Percentiles rank a stretch among this genome's conserved stretches.
Evolutionary conservation across 2,888 invertebrate genomes (phyloP).

Genomic region (Latrodectus elegans): DNA sequence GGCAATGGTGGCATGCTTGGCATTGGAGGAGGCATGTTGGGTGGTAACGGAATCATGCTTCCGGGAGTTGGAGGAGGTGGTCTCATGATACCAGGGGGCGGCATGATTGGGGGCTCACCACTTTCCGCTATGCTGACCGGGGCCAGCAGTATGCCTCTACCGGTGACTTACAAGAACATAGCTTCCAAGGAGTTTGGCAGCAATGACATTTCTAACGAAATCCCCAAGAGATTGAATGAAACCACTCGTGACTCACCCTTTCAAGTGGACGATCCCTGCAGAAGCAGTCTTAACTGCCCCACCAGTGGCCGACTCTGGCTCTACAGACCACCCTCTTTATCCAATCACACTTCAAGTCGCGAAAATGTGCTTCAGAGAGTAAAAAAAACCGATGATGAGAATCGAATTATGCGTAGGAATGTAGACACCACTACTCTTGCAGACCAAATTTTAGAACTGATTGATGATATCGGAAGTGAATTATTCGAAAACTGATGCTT

Average conservation of each 20-base stretch:
- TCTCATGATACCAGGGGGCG: not conserved
- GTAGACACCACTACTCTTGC: constrained; percentile 2
- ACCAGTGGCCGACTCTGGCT: too few species aligned
- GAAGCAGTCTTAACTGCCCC: not conserved
- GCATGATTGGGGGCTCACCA: not conserved
- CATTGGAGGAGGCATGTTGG: not conserved
- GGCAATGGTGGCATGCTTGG: not conserved
- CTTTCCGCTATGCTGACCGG: constrained; percentile 3
- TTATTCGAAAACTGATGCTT: too few species aligned
- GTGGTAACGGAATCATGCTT: not conserved
- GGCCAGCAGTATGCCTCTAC: not conserved
- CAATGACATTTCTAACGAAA: not conserved
- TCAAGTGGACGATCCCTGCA: not conserved
- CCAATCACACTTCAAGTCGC: too few species aligned
- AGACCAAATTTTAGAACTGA: constrained; percentile 36
- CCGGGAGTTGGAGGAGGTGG: constrained; percentile 2
- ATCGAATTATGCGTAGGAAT: not conserved
- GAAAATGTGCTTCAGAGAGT: not conserved
- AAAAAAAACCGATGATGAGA: not conserved
- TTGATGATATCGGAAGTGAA: constrained; percentile 14
- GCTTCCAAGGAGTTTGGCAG: constrained; percentile 22
- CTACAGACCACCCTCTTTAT: too few species aligned
- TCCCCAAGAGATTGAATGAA: not conserved
- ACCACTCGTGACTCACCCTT: not conserved
- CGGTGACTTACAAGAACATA: constrained; percentile 10